A percentile compares a stretch with the other conserved stretches of the same genome.
These are phyloP conservation scores for Illadopsis cleaveri DNA, from an alignment of 2,113 vertebrate species.

Conservation along the genomic window DNA sequence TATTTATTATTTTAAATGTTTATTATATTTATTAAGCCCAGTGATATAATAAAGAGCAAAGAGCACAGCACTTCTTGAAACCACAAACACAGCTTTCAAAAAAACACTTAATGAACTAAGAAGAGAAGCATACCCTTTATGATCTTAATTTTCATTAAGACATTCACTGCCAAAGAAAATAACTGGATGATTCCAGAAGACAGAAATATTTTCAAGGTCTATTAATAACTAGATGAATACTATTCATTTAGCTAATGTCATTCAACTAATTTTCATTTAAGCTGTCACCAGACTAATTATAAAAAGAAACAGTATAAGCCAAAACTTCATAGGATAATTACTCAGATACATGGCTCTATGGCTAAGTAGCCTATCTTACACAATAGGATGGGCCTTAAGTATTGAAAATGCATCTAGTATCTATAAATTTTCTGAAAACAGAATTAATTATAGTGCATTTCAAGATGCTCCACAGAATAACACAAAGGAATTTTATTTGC, in stretches of 20 bases:
- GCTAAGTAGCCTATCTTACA: not conserved
- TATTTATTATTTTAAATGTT: not conserved
- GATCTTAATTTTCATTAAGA: slow-evolving; percentile 25
- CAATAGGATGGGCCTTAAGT: not conserved
- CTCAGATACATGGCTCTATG: not conserved
- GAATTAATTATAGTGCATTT: not conserved
- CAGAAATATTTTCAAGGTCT: slow-evolving; percentile 57
- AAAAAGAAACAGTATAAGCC: not conserved
- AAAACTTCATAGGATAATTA: slow-evolving; percentile 36
- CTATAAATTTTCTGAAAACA: not conserved
- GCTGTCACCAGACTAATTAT: not conserved
- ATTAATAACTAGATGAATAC: slow-evolving; percentile 39
- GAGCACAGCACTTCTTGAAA: not conserved
- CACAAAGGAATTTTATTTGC: not conserved
- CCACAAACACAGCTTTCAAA: not conserved
- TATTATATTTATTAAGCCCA: not conserved
- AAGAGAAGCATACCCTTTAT: not conserved
- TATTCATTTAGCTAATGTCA: slow-evolving; percentile 57
- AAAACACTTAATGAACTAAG: not conserved
- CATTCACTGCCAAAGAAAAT: slow-evolving; percentile 50
- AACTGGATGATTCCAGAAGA: slow-evolving; percentile 37
- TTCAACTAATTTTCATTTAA: not conserved
- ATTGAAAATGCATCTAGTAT: not conserved
- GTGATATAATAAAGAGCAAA: not conserved
- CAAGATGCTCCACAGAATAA: not conserved